Base-by-base conservation (phyloP, 2,113 vertebrate species). In the Reinhardtius hippoglossoides region DNA sequence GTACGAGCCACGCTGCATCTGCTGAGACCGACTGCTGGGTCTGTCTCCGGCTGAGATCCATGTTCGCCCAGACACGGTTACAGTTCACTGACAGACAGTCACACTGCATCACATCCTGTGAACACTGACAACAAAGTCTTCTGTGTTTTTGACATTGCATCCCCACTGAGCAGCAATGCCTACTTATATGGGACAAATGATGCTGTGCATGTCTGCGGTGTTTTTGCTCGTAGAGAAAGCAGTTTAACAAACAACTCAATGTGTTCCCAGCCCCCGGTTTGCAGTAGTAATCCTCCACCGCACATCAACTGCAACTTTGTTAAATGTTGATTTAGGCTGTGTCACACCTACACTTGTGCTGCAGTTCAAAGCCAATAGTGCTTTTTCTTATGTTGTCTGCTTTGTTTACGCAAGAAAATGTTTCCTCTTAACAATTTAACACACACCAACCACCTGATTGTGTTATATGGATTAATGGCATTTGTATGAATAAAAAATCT, bases 111-210 rank as follows among this genome's bases (percentile, higher is more conserved):
- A 62, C 72, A 64, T 85, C 77, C 74, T 74, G 80, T 74, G 84
- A 74, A 61, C 80, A 75, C 76, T 82, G 71, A 83, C 76, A 68
- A 88, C 80, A 87, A 80, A 87, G 75, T 85, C 80, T 67, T 85
- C 67, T 69, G 42, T 24, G 61, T 80, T 90, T 68, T 84, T 42
- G 76, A 85, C 76, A 80, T 65, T 70, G 75, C 63, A 46, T 9
- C 78, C 85, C 76, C 76, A 76, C 73, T 75, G 82, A 50, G 84
- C 7, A 15, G 62, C 83, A 81, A 59, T 55, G 76, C 35, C 76
- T 71, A 70, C 69, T 74, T 66, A 40, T 40, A 59, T 5, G 37
- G 84, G 66, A 72, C 74, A 78, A 70, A 86, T 64, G 73, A 74
- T 60, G 61, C 55, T 42, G 54, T 52, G 78, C 42, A 9, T 61